These are phyloP conservation scores for Enteromius fasciolatus DNA, from an alignment of 2,797 vertebrate genomes.

Conservation along the genomic window DNA sequence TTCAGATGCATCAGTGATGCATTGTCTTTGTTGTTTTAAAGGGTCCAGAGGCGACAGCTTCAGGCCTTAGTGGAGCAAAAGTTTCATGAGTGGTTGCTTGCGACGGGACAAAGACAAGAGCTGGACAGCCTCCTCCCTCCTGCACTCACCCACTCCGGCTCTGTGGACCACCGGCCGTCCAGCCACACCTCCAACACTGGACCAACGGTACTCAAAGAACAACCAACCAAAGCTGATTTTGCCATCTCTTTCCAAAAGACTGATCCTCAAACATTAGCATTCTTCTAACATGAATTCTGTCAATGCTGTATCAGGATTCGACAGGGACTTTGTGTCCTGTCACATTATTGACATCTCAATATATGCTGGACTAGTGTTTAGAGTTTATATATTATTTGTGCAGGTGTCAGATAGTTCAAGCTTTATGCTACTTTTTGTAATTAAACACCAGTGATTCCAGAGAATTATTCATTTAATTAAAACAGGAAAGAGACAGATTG, in stretches of 20 bases:
- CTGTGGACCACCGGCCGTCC: slow-evolving; percentile 65
- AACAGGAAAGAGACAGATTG: neutral
- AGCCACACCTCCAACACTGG: slow-evolving; percentile 26
- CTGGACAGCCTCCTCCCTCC: slow-evolving; percentile 89
- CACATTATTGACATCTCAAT: neutral
- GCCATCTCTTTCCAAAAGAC: neutral
- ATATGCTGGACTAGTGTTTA: slow-evolving; percentile 39
- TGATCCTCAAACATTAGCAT: neutral
- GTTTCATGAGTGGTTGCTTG: slow-evolving; percentile 91
- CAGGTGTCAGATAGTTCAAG: neutral
- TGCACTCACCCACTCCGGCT: slow-evolving; percentile 29
- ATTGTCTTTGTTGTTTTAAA: slow-evolving; percentile 64
- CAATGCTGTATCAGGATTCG: slow-evolving; percentile 34
- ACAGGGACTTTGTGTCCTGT: neutral
- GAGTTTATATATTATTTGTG: slow-evolving; percentile 2
- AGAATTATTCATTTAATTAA: slow-evolving; percentile 15
- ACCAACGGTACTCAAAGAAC: slow-evolving; percentile 28
- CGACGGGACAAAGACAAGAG: slow-evolving; percentile 86
- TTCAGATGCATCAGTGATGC: neutral
- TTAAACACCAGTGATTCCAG: neutral
- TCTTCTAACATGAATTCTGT: neutral
- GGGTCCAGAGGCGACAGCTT: slow-evolving; percentile 88
- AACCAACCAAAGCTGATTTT: no score
- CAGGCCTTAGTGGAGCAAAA: slow-evolving; percentile 88
- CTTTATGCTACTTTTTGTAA: slow-evolving; percentile 20